Base-by-base conservation (phyloP, 2,888 invertebrate species). In the Emmelina monodactyla region DNA sequence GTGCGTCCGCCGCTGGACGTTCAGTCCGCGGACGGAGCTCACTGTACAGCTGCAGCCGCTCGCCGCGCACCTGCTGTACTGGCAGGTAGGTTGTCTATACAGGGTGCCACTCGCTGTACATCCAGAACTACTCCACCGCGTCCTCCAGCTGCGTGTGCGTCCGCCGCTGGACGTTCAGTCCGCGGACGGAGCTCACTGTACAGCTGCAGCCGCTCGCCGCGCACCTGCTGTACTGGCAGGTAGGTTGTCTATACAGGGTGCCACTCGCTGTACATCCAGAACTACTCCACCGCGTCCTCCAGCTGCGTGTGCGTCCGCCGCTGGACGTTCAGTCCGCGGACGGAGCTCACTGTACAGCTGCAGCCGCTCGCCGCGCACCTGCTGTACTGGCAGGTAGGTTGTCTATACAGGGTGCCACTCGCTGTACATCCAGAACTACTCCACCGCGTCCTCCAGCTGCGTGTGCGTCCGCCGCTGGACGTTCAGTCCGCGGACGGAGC, bases 401-500 rank as follows among this genome's bases (percentile, higher is more conserved):
- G n/a, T n/a, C n/a, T n/a, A n/a, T n/a, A n/a, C n/a, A n/a, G n/a
- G n/a, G n/a, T n/a, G n/a, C n/a, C n/a, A n/a, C n/a, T n/a, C n/a
- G n/a, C n/a, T n/a, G n/a, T n/a, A n/a, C n/a, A n/a, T n/a, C 51
- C 97, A 98, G 79, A 99, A 99, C 79, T 99, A 98, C 65, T 95
- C 95, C 45, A 98, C 98, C 9, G 97, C 98, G 22, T 94, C 95
- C 22, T 92, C 94, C 47, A 95, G 95, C 32, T 99, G 98, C 62
- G 83, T 99, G 31, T 86, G 91, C 40, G 82, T 99, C 31, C 84
- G 92, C 41, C 89, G 91, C 66, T 95, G 94, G 94, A 69, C 94
- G 40, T 95, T 95, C 78, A 76, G 83, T 41, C 86, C 87, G 44
- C 86, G 87, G 55, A 68, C 89, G 6, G 85, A 87, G 48, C 47